phyloP scores from a whole-genome alignment of 2,888 invertebrate genomes.

The Palloptera scutellata region DNA sequence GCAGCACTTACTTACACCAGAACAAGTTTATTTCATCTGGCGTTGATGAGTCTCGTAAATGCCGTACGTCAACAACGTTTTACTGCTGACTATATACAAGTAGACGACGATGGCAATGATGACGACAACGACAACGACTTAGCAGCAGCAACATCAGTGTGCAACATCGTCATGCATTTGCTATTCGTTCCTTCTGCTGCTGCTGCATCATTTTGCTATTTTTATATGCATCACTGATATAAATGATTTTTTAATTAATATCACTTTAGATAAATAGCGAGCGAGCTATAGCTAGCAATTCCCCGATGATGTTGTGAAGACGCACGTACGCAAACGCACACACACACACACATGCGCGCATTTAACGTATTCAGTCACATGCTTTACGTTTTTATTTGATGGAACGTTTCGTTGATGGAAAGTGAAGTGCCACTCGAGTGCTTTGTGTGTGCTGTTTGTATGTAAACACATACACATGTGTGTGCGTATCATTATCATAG shows the following conservation, averaged over 20 bases:
- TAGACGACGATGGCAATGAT: conserved; percentile 11
- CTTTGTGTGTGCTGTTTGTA: conserved; percentile 7
- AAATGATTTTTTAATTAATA: conserved; percentile 40
- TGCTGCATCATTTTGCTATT: conserved; percentile 32
- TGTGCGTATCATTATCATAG: neutral
- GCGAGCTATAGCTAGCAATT: neutral
- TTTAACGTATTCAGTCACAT: no score
- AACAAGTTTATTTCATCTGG: conserved; percentile 51
- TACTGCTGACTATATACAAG: conserved; percentile 12
- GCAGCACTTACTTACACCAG: conserved; percentile 10
- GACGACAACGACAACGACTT: conserved; percentile 19
- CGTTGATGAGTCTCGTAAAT: conserved; percentile 52
- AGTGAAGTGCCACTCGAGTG: conserved; percentile 22
- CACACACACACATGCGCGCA: neutral
- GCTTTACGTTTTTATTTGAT: conserved; percentile 19
- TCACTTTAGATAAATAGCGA: conserved; percentile 36
- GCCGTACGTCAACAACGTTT: conserved; percentile 45
- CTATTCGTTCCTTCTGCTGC: conserved; percentile 4
- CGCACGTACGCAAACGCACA: neutral
- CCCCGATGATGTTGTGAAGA: no score
- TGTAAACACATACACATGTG: neutral
- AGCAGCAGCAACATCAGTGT: conserved; percentile 21
- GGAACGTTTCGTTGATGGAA: conserved; percentile 33
- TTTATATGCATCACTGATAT: conserved; percentile 32
- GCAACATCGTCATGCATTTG: conserved; percentile 22